Base-by-base conservation (phyloP, 2,113 vertebrate species). In the Oenanthe melanoleuca region DNA sequence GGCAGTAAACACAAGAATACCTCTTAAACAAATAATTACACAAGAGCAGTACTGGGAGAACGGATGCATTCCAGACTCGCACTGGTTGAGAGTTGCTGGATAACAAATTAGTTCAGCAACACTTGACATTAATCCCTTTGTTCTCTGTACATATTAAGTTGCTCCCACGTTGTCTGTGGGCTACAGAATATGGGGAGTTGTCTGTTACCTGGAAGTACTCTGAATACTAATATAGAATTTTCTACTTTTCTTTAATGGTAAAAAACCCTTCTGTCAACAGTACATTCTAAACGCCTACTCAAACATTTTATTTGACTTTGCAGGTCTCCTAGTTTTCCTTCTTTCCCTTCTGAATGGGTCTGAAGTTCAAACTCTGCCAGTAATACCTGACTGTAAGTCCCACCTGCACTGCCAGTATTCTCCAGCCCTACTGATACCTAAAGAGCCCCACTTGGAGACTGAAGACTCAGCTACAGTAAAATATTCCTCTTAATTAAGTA, bases 1-100 rank as follows among this genome's bases (percentile, higher is more conserved):
- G 80, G 77, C 86, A 89, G 85, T 86, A 93, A 94, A 80, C 82
- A 94, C 0, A 1, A 10, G 75, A 88, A 90, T 92, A 56, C 53
- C 65, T 80, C 90, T 93, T 83, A 80, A 95, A 86, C 67, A 95
- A 94, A 96, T 89, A 95, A 77, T 90, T 86, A 83, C 88, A 80
- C 47, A 86, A 47, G 52, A 0, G 1, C 71, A 92, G 8, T n/a
- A 21, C 55, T 29, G 71, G 63, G 50, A 73, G 87, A 88, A 91
- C 4, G 10, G 81, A 95, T 89, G 75, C 79, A 92, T 96, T 96
- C 94, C 89, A 94, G 94, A 91, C 89, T 83, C 4, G 4, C 28
- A 45, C 38, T 70, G 38, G 22, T 31, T 61, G 40, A 87, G 85
- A 55, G 67, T 78, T 95, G 59, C 79, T 89, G 85, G 55, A 11